Evolutionary conservation across 2,797 vertebrate species (phyloP).

Genomic region (Euthynnus affinis): DNA sequence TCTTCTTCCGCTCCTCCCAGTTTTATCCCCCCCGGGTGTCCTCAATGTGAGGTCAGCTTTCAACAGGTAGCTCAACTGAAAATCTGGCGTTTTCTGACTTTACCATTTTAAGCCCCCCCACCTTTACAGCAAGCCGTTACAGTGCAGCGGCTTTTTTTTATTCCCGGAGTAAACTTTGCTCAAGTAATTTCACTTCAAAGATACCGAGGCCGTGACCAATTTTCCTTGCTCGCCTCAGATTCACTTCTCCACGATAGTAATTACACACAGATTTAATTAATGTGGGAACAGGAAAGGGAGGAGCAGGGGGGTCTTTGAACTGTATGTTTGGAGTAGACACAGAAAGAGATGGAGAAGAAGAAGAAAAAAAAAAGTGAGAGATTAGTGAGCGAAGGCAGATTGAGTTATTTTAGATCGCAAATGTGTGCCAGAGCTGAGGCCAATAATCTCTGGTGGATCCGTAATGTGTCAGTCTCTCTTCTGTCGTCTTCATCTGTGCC

Average conservation of each 20-base stretch:
- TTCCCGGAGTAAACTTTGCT: constrained; percentile 54
- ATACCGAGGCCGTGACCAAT: constrained; percentile 75
- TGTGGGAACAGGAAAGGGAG: constrained; percentile 69
- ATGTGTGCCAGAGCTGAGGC: constrained; percentile 51
- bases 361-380: constrained; percentile 23
- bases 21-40: too few species aligned
- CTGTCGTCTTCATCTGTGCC: constrained; percentile 37
- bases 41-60: background rate
- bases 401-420: constrained; percentile 57
- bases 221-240: constrained; percentile 67
- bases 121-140: background rate
- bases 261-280: constrained; percentile 82
- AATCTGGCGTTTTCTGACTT: background rate
- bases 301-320: constrained; percentile 71
- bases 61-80: constrained; percentile 1
- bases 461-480: constrained; percentile 44
- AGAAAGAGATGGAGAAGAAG: constrained; percentile 20
- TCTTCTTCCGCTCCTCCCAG: background rate
- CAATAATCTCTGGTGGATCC: constrained; percentile 51
- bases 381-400: constrained; percentile 51
- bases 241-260: constrained; percentile 72
- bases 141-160: background rate
- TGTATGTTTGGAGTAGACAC: constrained; percentile 50
- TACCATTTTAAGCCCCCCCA: background rate
- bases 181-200: constrained; percentile 77